Evolutionary conservation across 2,888 invertebrate species (phyloP).

Genomic region (Ecliptopera silaceata): DNA sequence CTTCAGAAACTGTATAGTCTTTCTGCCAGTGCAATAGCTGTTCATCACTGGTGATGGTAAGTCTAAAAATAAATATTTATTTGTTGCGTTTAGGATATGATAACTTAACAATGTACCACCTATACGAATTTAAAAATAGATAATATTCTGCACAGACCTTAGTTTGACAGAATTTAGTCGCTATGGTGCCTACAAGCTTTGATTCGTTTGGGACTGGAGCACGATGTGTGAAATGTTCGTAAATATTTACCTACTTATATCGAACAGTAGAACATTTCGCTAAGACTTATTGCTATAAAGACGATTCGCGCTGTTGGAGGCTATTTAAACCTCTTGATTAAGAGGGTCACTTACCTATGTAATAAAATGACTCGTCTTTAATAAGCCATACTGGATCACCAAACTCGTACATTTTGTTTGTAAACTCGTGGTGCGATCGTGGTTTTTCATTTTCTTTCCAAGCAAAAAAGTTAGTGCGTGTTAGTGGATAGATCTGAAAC

Average conservation of each 20-base stretch:
- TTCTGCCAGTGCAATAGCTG: conserved; percentile 62
- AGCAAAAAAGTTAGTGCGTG: conserved; percentile 42
- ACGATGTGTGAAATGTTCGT: too few relatives aligned
- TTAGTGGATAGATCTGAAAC: conserved; percentile 44
- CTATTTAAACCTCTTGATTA: too few relatives aligned
- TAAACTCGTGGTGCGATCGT: conserved; percentile 44
- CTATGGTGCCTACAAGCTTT: too few relatives aligned
- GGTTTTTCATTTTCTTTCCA: conserved; percentile 50
- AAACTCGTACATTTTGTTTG: conserved; percentile 51
- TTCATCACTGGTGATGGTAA: conserved; percentile 58
- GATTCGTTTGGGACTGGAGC: background rate
- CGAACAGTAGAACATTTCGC: too few relatives aligned
- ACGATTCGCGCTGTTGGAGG: too few relatives aligned
- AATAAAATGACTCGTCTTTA: conserved; percentile 56
- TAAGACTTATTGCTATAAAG: too few relatives aligned
- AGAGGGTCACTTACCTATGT: conserved; percentile 51
- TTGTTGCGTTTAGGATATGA: too few relatives aligned
- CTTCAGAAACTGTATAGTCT: conserved; percentile 58
- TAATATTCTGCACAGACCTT: too few relatives aligned
- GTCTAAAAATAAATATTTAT: conserved; percentile 52
- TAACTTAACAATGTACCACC: too few relatives aligned
- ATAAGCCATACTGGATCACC: conserved; percentile 65
- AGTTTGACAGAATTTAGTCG: too few relatives aligned
- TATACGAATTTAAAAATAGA: too few relatives aligned
- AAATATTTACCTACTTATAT: too few relatives aligned